A percentile compares a stretch with the other conserved stretches of the same genome.
Conservation (phyloP, 2,113 vertebrate species). For the Tor tambroides region DNA sequence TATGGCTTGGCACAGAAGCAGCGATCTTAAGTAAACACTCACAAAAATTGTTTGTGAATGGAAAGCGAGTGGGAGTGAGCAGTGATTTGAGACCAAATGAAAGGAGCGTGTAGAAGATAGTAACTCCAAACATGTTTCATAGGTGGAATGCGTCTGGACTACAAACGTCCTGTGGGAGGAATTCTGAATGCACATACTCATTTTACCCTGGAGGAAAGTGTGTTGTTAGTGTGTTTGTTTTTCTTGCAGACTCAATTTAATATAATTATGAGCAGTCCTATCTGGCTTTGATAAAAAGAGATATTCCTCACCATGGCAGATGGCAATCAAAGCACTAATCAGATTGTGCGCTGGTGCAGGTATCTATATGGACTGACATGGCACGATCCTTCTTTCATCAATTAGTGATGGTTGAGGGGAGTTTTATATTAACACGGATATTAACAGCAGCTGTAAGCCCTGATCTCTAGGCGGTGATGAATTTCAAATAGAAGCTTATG, state of each 20-base stretch:
- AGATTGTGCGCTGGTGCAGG: not conserved
- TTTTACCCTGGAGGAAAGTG: not conserved
- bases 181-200: not conserved
- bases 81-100: not conserved
- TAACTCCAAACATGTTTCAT: constrained; percentile 16
- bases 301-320: not conserved
- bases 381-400: not conserved
- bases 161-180: not conserved
- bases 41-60: not conserved
- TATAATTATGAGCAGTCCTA: constrained; percentile 1
- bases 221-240: constrained; percentile 1
- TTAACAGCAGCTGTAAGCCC: not conserved
- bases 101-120: not conserved
- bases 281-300: constrained; percentile 4
- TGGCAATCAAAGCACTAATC: constrained; percentile 6
- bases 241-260: not conserved
- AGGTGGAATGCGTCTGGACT: not conserved
- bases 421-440: constrained; percentile 16
- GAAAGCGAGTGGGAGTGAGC: not conserved
- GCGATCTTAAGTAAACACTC: constrained; percentile 26
- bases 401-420: not conserved
- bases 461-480: not conserved
- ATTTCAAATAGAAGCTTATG: not conserved
- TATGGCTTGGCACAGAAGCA: constrained; percentile 38
- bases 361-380: not conserved